Evolutionary conservation across 2,888 invertebrate genomes (phyloP).

Genomic region (Drosophila melanocephala): DNA sequence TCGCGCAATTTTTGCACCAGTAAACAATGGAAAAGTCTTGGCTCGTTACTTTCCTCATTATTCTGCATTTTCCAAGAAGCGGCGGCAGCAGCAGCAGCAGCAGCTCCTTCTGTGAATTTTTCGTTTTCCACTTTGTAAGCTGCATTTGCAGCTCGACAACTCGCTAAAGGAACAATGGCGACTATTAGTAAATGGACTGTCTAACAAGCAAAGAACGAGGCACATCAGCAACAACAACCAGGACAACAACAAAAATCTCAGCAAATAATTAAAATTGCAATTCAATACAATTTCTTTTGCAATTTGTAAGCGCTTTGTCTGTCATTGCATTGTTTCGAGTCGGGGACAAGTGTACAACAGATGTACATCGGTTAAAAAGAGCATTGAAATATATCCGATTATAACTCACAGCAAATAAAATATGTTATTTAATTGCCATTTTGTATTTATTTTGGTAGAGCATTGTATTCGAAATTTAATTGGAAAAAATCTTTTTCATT

Average conservation of each 20-base stretch:
- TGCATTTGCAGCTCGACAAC: slow-evolving; percentile 42
- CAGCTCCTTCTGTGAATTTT: slow-evolving; percentile 35
- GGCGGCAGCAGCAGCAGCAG: background rate
- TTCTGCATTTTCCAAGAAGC: slow-evolving; percentile 64
- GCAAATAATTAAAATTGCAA: slow-evolving; percentile 63
- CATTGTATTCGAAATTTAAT: background rate
- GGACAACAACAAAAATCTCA: slow-evolving; percentile 2
- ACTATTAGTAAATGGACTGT: slow-evolving; percentile 41
- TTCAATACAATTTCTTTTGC: slow-evolving; percentile 67
- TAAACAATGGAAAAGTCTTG: slow-evolving; percentile 82
- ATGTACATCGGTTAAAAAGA: slow-evolving; percentile 10
- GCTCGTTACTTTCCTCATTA: slow-evolving; percentile 82
- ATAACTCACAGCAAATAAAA: background rate
- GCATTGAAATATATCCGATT: slow-evolving; percentile 1
- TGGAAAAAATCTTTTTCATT: background rate
- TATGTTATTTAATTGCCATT: background rate
- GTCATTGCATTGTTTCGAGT: slow-evolving; percentile 29
- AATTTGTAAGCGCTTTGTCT: slow-evolving; percentile 54
- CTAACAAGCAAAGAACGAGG: slow-evolving; percentile 45
- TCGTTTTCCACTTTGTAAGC: slow-evolving; percentile 38
- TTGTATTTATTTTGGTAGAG: background rate
- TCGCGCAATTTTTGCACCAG: slow-evolving; percentile 81
- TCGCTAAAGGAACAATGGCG: slow-evolving; percentile 40
- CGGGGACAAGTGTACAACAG: slow-evolving; percentile 39
- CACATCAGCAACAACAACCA: slow-evolving; percentile 18